Conservation (phyloP, 2,888 invertebrate species). For the Stenolophus ochropezus region DNA sequence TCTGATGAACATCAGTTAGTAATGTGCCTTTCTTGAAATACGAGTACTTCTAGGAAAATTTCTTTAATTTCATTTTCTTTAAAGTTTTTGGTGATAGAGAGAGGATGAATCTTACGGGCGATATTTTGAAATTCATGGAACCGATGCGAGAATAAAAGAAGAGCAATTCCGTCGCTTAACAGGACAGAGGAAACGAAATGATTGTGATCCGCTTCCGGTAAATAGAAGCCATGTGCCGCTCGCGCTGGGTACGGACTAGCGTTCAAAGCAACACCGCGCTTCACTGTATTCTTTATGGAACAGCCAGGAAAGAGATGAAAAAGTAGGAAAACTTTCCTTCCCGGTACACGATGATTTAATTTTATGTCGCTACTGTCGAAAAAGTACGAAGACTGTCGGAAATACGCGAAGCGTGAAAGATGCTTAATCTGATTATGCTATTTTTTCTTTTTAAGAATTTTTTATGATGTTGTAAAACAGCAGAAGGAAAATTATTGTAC, state of each 20-base stretch:
- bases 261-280: conserved; percentile 46
- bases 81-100: conserved; percentile 9
- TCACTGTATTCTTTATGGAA: conserved; percentile 48
- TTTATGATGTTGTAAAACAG: conserved; percentile 44
- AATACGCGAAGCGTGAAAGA: conserved; percentile 50
- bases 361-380: conserved; percentile 49
- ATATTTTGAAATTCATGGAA: conserved; percentile 51
- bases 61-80: background rate
- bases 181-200: conserved; percentile 38
- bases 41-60: too few relatives aligned
- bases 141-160: conserved; percentile 39
- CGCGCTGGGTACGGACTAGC: conserved; percentile 10
- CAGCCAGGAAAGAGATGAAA: conserved; percentile 49
- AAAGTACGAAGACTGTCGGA: conserved; percentile 44
- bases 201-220: conserved; percentile 49
- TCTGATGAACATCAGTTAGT: too few relatives aligned
- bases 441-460: conserved; percentile 42
- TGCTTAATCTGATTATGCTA: conserved; percentile 46
- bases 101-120: conserved; percentile 40
- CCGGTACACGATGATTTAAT: conserved; percentile 55
- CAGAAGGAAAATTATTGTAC: conserved; percentile 14
- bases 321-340: conserved; percentile 51
- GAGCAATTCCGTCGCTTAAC: conserved; percentile 51
- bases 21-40: too few relatives aligned
- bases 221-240: conserved; percentile 31